Evolutionary conservation across 2,797 vertebrate genomes (phyloP), one percentile per base, ranked within the genome.

Genomic region (Ambastaia sidthimunki): DNA sequence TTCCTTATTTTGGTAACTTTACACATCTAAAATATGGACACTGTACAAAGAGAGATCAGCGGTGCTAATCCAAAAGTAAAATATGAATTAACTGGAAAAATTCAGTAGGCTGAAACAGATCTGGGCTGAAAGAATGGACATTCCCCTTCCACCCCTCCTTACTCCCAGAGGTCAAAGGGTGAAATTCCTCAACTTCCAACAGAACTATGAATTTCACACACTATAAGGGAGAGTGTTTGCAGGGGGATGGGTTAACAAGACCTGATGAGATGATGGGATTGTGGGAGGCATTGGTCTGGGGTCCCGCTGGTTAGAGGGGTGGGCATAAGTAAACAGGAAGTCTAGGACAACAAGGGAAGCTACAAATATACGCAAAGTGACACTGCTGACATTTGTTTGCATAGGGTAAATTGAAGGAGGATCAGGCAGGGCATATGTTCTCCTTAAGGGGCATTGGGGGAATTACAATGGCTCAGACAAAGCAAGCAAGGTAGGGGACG

Each of bases 81-180:
- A 87, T 87, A 86, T 71, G 68, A 86, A 70, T 83, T 57, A 60
- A 34, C 52, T 75, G 77, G 87, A 89, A 89, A 89, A 86, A 77
- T 84, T 54, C 74, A 83, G 41, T 74, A 68, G 63, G 50, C 78
- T 69, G 79, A 70, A 85, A 85, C 86, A 84, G 80, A 85, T 85
- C 85, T 63, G 28, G 55, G 41, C 60, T 48, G 71, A 83, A 84
- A 86, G 86, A 89, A 87, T 63, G 63, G 76, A 89, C 60, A 73
- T 28, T 19, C 75, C 84, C 86, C 88, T 80, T 86, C 23, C 25
- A 67, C 66, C 63, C 76, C 69, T 69, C 89, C 90, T 85, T 78
- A 83, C 83, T 85, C 85, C 86, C 86, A 66, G 50, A 81, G 90
- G 92, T 93, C 91, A 90, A 76, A 76, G 70, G 80, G 80, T 75